These are phyloP conservation scores for Acanthopleura granulata DNA, from an alignment of 2,888 invertebrate species.

Conservation along the genomic window DNA sequence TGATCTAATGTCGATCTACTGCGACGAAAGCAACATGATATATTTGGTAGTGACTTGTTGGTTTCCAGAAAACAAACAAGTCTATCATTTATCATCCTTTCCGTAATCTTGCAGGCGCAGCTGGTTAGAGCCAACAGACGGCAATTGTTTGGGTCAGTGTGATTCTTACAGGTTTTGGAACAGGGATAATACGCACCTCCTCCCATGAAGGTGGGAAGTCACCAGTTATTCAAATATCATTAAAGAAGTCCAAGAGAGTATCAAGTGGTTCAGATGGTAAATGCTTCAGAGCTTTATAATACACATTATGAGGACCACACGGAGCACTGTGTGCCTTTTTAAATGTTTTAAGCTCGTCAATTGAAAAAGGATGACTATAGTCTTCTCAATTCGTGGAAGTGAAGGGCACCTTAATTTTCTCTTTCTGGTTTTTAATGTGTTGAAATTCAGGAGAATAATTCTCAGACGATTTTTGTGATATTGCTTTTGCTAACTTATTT, in stretches of 20 bases:
- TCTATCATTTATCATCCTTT: constrained; percentile 40
- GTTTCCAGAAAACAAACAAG: constrained; percentile 39
- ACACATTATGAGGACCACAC: background rate
- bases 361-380: background rate
- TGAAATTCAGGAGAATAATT: background rate
- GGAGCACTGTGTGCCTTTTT: too few relatives aligned
- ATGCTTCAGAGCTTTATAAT: constrained; percentile 12
- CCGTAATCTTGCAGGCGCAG: constrained; percentile 46
- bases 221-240: constrained; percentile 27
- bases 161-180: constrained; percentile 36
- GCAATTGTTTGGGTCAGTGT: constrained; percentile 35
- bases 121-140: constrained; percentile 48
- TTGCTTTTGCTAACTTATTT: background rate
- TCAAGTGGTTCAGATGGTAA: constrained; percentile 2
- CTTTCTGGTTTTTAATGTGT: background rate
- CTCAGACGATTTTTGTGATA: background rate
- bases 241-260: constrained; percentile 26
- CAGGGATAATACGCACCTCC: constrained; percentile 30
- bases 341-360: background rate
- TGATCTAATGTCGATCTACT: constrained; percentile 30
- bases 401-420: background rate
- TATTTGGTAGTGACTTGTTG: constrained; percentile 28
- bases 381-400: background rate
- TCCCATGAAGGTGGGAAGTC: constrained; percentile 28
- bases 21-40: constrained; percentile 34